Evolutionary conservation across 2,888 invertebrate genomes (phyloP).

Genomic region (Euplagia quadripunctaria): DNA sequence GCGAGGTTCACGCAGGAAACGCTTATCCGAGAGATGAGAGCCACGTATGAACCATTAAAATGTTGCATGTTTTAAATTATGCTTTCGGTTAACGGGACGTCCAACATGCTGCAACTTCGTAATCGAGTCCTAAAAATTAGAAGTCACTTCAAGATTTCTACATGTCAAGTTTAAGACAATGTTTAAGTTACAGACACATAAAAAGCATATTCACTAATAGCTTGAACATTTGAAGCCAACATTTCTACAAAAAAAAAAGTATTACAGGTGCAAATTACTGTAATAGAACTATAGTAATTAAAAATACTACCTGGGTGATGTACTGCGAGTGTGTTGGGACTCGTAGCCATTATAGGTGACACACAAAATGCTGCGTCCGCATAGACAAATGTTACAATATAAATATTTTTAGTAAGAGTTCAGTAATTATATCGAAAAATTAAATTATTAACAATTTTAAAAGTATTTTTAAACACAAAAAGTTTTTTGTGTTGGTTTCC

Average conservation of each 20-base stretch:
- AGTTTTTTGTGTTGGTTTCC: too few relatives aligned
- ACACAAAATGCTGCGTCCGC: conserved; percentile 91
- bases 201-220: too few relatives aligned
- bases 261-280: too few relatives aligned
- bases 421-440: too few relatives aligned
- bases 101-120: not conserved
- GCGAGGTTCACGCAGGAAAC: too few relatives aligned
- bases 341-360: conserved; percentile 90
- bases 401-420: not conserved
- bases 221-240: too few relatives aligned
- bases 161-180: too few relatives aligned
- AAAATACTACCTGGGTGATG: conserved; percentile 88
- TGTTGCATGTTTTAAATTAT: not conserved
- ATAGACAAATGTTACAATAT: conserved; percentile 28
- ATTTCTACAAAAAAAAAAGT: too few relatives aligned
- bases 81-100: not conserved
- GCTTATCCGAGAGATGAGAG: not conserved
- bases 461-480: not conserved
- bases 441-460: not conserved
- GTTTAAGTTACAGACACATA: too few relatives aligned
- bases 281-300: not conserved
- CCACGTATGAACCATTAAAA: not conserved
- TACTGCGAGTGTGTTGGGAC: conserved; percentile 89
- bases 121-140: too few relatives aligned
- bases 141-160: too few relatives aligned